Evolutionary conservation across 2,888 invertebrate genomes (phyloP), one percentile per base, ranked within the genome.

Genomic region (Podabrus alpinus): DNA sequence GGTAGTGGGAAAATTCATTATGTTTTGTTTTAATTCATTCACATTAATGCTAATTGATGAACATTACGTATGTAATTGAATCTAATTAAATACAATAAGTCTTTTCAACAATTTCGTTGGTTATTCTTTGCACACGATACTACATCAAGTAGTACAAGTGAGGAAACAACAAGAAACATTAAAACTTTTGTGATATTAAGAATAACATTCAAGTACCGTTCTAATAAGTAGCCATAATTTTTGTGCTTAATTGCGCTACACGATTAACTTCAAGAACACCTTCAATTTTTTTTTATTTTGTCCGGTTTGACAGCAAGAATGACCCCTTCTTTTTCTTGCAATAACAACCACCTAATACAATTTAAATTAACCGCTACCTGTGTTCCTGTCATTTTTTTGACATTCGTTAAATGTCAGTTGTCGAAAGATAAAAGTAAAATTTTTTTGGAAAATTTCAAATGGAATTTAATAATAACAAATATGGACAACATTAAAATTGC

Each of bases 1-100:
- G 45, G 68, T 71, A 73, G 69, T 75, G 75, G 68, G 73, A 77
- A 77, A 77, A 73, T 77, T 72, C 68, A 69, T 74, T 75, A 71
- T 68, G 68, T 62, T 17, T 66, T 66, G 21, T n/a, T 62, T 71
- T 66, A 69, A 68, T 74, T 64, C 68, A 74, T 74, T 74, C 68
- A 60, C 69, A 61, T 66, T 60, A 24, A 72, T 59, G 69, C 45
- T 76, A 76, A 76, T 76, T 76, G 70, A 67, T 45, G 64, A 67
- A 73, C 16, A 70, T 68, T 75, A 64, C 61, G n/a, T 61, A 69
- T 16, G 60, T 69, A 69, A 69, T 69, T 69, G 60, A 16, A 69
- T 69, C 62, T 69, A 69, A 61, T 69, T 61, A 25, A 16, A 62
- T 15, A 62, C 69, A 19, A 61, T 60, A 59, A 21, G 19, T 59